Conservation (phyloP, 2,888 invertebrate genomes). For the Plebejus melissa region DNA sequence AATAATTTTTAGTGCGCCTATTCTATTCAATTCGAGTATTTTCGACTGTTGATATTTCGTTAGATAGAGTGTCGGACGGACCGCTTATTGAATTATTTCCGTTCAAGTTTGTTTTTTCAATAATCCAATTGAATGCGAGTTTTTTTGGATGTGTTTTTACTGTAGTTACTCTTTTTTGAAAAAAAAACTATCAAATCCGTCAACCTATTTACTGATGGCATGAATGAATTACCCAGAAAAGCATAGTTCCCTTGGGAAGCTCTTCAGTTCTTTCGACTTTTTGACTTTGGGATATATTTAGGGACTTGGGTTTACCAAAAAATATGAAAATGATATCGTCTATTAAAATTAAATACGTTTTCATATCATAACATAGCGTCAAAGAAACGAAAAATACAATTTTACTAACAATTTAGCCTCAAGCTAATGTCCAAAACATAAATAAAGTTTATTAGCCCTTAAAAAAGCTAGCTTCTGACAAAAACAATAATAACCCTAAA, state of each 20-base stretch:
- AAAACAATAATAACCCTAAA: not conserved
- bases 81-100: conserved; percentile 7
- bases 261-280: not conserved
- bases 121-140: not conserved
- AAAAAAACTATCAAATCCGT: not conserved
- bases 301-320: no score
- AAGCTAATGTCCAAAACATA: not conserved
- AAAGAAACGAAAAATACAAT: no score
- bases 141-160: not conserved
- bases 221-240: not conserved
- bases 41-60: conserved; percentile 19
- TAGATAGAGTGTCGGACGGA: not conserved
- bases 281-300: not conserved
- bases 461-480: not conserved
- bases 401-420: not conserved
- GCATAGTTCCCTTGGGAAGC: not conserved
- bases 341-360: no score
- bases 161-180: not conserved
- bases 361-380: no score
- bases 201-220: not conserved
- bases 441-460: not conserved
- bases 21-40: conserved; percentile 9
- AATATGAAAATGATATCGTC: no score
- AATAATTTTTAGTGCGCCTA: conserved; percentile 7
- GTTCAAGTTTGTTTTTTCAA: conserved; percentile 7